These are phyloP conservation scores for Trypoxylon attenuatum DNA, from an alignment of 2,888 invertebrate species.

Conservation along the genomic window DNA sequence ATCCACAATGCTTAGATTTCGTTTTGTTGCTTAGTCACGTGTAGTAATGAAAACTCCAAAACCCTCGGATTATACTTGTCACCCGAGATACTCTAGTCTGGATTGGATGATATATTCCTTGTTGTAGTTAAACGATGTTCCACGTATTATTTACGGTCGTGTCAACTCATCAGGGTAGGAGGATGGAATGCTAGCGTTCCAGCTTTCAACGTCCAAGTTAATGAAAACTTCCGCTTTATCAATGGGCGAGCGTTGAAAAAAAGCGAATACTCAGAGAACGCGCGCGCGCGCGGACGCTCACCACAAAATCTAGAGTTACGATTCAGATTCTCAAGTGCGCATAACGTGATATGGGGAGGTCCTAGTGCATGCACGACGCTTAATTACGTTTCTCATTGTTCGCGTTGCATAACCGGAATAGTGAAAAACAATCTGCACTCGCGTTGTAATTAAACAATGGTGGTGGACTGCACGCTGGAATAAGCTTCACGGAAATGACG, in stretches of 20 bases:
- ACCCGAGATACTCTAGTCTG: too few species aligned
- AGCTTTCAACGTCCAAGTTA: background rate
- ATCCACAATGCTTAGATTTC: too few species aligned
- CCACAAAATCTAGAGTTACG: constrained; percentile 23
- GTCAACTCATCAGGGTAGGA: too few species aligned
- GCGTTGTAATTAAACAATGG: constrained; percentile 35
- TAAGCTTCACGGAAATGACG: constrained; percentile 20
- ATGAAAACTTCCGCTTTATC: background rate
- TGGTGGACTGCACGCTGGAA: constrained; percentile 17
- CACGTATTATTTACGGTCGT: too few species aligned
- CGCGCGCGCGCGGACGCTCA: background rate
- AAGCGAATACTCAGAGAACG: background rate
- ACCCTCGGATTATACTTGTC: too few species aligned
- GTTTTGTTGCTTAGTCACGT: too few species aligned
- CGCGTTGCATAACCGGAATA: constrained; percentile 37
- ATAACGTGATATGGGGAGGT: constrained; percentile 45
- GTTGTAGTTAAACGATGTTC: too few species aligned
- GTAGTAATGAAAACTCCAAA: too few species aligned
- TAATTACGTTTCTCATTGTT: constrained; percentile 42
- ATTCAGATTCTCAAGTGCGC: constrained; percentile 22
- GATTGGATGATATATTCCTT: too few species aligned
- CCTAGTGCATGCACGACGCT: constrained; percentile 37
- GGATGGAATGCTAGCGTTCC: too few species aligned
- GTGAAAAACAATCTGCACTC: constrained; percentile 40
- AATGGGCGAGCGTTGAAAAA: background rate